phyloP scores from a whole-genome alignment of 2,113 vertebrate species.

The Narcine bancroftii region DNA sequence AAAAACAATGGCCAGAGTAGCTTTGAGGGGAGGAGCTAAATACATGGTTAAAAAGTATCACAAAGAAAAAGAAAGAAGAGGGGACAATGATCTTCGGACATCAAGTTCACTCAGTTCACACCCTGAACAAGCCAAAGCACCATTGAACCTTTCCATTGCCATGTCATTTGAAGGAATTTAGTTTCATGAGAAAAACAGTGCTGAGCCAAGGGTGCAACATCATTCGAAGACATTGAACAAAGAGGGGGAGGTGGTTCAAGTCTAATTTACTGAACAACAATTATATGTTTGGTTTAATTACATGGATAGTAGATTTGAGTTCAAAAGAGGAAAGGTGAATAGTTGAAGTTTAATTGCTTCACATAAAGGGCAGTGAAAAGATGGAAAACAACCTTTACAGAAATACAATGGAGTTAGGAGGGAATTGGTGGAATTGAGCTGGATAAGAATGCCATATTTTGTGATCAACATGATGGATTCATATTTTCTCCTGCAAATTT shows the following conservation, averaged over 20 bases:
- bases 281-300: slow-evolving; percentile 4
- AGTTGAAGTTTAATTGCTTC: neutral
- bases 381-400: neutral
- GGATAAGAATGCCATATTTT: neutral
- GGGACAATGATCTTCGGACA: neutral
- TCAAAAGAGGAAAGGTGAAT: neutral
- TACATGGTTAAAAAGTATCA: neutral
- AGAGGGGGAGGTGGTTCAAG: neutral
- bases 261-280: neutral
- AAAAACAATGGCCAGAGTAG: neutral
- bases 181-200: neutral
- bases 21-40: neutral
- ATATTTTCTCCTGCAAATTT: neutral
- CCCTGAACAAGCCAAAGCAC: neutral
- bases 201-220: neutral
- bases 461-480: neutral
- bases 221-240: neutral
- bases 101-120: neutral
- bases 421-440: neutral
- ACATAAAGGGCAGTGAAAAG: neutral
- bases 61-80: neutral
- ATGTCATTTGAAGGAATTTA: neutral
- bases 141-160: neutral
- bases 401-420: neutral
- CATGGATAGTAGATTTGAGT: neutral